Conservation (phyloP, 1,140 invertebrate species). For the Anastrepha obliqua region DNA sequence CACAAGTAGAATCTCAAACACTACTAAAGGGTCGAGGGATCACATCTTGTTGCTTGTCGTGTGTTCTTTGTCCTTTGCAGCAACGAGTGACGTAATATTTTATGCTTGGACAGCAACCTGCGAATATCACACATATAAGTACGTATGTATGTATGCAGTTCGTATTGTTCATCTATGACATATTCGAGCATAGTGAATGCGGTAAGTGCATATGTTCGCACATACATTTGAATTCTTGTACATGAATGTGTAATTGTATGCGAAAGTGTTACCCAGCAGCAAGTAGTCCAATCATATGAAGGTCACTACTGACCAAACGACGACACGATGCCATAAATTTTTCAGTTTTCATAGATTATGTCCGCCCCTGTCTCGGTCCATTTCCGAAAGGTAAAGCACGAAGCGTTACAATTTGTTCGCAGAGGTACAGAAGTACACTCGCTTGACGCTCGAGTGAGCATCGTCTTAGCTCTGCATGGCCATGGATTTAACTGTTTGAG, state of each 20-base stretch:
- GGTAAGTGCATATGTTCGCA: too few species aligned
- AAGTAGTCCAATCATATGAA: background rate
- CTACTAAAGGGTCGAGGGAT: too few species aligned
- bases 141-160: background rate
- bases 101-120: too few species aligned
- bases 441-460: background rate
- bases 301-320: background rate
- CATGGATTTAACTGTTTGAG: background rate
- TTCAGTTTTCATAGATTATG: constrained; percentile 30
- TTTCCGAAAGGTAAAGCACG: background rate
- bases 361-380: constrained; percentile 13
- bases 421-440: background rate
- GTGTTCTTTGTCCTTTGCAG: too few species aligned
- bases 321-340: constrained; percentile 39
- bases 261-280: background rate
- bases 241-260: background rate
- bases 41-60: too few species aligned
- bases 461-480: background rate
- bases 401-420: background rate
- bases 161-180: background rate
- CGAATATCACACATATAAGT: background rate
- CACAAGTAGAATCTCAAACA: background rate
- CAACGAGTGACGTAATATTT: too few species aligned
- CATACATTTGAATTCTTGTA: too few species aligned
- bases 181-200: too few species aligned